Conservation (phyloP, 2,888 invertebrate genomes). For the Pinctada fucata region DNA sequence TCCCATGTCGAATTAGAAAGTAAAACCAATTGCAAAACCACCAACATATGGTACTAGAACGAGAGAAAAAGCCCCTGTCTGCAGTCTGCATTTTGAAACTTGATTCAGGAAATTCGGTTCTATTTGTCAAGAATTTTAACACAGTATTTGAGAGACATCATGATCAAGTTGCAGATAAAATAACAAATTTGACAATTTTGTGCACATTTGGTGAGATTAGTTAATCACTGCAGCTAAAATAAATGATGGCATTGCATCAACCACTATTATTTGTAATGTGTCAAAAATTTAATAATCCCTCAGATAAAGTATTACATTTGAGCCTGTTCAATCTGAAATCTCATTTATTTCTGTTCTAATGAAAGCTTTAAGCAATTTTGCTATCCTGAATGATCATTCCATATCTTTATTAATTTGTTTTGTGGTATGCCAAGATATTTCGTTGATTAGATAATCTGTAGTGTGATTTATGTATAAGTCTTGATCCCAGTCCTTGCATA, state of each 20-base stretch:
- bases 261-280: not conserved
- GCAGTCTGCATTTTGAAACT: not conserved
- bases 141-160: not conserved
- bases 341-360: constrained; percentile 9
- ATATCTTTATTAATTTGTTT: constrained; percentile 10
- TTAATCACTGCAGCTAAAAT: not conserved
- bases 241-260: not conserved
- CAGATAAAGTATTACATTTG: not conserved
- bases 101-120: not conserved
- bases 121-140: not conserved
- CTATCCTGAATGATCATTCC: not conserved
- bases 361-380: constrained; percentile 11
- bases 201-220: constrained; percentile 13
- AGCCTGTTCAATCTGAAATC: not conserved
- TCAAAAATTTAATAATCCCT: not conserved
- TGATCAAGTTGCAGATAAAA: not conserved
- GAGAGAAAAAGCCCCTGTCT: not conserved
- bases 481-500: not conserved
- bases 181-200: constrained; percentile 1
- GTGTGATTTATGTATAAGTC: not conserved
- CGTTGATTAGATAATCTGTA: not conserved
- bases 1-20: too few relatives aligned
- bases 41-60: too few relatives aligned
- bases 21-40: too few relatives aligned
- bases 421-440: constrained; percentile 8